Percentiles rank a stretch among this genome's conserved stretches.
Evolutionary conservation across 2,113 vertebrate genomes (phyloP).

Genomic region (Barbus barbus): DNA sequence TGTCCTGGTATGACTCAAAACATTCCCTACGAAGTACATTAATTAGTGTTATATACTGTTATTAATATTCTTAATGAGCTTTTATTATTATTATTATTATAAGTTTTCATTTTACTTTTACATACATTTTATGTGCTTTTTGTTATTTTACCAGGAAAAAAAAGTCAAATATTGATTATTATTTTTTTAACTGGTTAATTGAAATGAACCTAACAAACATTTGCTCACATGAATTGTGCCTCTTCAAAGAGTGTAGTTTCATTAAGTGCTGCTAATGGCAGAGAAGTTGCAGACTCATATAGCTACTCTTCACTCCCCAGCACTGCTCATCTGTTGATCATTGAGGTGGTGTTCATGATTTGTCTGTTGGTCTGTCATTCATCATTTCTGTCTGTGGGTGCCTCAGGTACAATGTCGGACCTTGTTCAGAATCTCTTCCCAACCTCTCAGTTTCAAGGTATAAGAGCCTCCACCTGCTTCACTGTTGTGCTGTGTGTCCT

Average conservation of each 20-base stretch:
- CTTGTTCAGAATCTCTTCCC: slow-evolving; percentile 84
- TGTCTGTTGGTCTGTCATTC: slow-evolving; percentile 49
- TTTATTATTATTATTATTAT: no score
- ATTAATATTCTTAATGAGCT: no score
- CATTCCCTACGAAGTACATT: background rate
- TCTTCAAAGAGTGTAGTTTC: no score
- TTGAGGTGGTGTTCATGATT: background rate
- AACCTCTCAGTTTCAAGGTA: slow-evolving; percentile 85
- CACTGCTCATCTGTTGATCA: background rate
- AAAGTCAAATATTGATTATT: no score
- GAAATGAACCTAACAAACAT: no score
- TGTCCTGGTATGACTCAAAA: background rate
- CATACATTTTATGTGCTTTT: no score
- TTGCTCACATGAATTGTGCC: no score
- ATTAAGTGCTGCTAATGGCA: no score
- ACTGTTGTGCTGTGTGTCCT: background rate
- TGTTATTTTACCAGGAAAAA: no score
- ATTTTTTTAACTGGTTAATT: no score
- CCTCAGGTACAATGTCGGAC: slow-evolving; percentile 83
- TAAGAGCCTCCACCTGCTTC: slow-evolving; percentile 29
- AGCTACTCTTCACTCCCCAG: no score
- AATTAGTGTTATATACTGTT: background rate
- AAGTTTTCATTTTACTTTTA: background rate
- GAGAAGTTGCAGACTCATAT: no score
- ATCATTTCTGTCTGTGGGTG: slow-evolving; percentile 61